These are phyloP conservation scores for Thamnaconus septentrionalis DNA, from an alignment of 2,113 vertebrate genomes.

Conservation along the genomic window DNA sequence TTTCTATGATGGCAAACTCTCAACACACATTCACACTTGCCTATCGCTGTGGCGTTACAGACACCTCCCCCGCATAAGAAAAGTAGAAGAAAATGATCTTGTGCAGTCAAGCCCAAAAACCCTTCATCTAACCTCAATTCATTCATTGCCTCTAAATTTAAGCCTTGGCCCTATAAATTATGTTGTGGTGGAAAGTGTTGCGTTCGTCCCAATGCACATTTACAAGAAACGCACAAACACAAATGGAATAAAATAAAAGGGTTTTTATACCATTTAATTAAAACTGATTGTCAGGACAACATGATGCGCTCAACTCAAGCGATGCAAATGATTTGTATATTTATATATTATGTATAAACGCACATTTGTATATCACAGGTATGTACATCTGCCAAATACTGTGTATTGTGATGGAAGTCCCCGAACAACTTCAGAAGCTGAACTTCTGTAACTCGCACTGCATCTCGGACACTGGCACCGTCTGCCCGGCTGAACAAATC, in stretches of 20 bases:
- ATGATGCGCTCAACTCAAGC: constrained; percentile 46
- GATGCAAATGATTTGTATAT: constrained; percentile 44
- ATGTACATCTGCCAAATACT: constrained; percentile 66
- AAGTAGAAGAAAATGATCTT: no score
- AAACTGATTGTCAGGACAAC: constrained; percentile 75
- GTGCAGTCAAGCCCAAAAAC: no score
- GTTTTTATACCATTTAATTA: constrained; percentile 65
- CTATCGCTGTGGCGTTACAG: no score
- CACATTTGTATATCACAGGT: constrained; percentile 58
- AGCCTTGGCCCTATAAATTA: no score
- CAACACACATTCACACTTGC: neutral
- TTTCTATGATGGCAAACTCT: constrained; percentile 4
- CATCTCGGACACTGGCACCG: no score
- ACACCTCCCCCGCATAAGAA: no score
- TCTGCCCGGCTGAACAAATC: no score
- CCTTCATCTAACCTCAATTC: no score
- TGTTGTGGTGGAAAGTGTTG: no score
- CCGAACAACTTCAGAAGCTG: constrained; percentile 34
- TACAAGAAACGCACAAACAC: constrained; percentile 19
- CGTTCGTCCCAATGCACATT: no score
- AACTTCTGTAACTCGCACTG: constrained; percentile 4
- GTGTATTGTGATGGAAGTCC: constrained; percentile 50
- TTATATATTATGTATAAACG: constrained; percentile 12
- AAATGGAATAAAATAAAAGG: constrained; percentile 50
- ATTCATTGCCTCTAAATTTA: no score